Conservation (phyloP, 2,797 vertebrate species). For the Arrhamphus sclerolepis region DNA sequence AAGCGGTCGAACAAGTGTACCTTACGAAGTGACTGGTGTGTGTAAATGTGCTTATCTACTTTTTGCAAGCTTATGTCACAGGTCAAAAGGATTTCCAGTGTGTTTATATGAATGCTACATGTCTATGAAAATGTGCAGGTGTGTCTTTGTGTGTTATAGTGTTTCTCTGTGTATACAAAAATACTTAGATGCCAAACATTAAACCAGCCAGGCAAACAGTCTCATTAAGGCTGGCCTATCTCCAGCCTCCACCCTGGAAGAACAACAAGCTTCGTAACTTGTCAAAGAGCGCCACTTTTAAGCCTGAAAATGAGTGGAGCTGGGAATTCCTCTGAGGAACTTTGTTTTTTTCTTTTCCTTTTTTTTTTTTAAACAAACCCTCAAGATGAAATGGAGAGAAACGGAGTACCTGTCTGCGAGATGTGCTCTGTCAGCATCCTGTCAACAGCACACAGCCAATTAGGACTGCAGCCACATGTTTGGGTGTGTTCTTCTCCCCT, state of each 20-base stretch:
- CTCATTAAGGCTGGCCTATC: slow-evolving; percentile 57
- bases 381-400: slow-evolving; percentile 55
- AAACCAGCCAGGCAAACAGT: slow-evolving; percentile 35
- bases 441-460: slow-evolving; percentile 72
- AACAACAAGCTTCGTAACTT: slow-evolving; percentile 43
- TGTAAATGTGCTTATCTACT: not conserved
- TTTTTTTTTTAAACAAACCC: slow-evolving; percentile 21
- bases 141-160: not conserved
- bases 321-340: slow-evolving; percentile 62
- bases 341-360: slow-evolving; percentile 27
- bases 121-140: not conserved
- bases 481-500: slow-evolving; percentile 60
- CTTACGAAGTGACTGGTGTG: too few species aligned
- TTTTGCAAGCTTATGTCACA: not conserved
- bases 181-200: slow-evolving; percentile 18
- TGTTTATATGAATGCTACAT: not conserved
- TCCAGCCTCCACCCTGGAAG: slow-evolving; percentile 38
- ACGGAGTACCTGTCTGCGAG: slow-evolving; percentile 58
- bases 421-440: slow-evolving; percentile 73
- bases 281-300: slow-evolving; percentile 49
- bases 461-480: slow-evolving; percentile 72
- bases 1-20: too few species aligned
- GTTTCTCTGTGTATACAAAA: slow-evolving; percentile 2
- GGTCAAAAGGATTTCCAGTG: too few species aligned
- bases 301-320: slow-evolving; percentile 38